These are phyloP conservation scores for Cotesia vestalis DNA, from an alignment of 1,140 invertebrate genomes.

Conservation along the genomic window DNA sequence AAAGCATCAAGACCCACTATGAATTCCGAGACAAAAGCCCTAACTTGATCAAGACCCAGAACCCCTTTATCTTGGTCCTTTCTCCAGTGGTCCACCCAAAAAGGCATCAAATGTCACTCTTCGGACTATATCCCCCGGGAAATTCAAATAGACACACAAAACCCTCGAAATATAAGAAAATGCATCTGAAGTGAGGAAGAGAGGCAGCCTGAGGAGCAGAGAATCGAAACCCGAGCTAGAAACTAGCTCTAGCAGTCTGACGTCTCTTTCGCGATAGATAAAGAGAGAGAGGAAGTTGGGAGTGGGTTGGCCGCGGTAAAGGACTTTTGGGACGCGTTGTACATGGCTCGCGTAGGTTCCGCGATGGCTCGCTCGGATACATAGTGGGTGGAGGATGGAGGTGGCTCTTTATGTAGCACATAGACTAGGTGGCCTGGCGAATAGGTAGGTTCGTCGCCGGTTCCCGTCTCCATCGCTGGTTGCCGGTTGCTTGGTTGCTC, in stretches of 20 bases:
- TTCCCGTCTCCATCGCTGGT: too few species aligned
- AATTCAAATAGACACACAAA: conserved; percentile 25
- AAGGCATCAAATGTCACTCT: background rate
- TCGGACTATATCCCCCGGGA: conserved; percentile 2
- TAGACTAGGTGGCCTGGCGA: conserved; percentile 52
- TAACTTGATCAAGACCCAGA: too few species aligned
- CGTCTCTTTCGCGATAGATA: background rate
- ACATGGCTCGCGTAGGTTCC: conserved; percentile 38
- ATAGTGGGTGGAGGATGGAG: conserved; percentile 31
- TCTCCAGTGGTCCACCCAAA: background rate
- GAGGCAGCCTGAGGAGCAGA: background rate
- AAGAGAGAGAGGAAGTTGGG: conserved; percentile 4
- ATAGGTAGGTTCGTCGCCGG: too few species aligned
- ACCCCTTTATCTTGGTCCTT: too few species aligned
- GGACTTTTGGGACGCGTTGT: conserved; percentile 44
- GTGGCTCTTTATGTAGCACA: conserved; percentile 63
- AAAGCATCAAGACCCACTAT: too few species aligned
- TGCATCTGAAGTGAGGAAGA: background rate
- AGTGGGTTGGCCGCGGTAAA: conserved; percentile 30
- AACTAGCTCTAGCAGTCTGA: too few species aligned
- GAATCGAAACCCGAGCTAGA: conserved; percentile 1
- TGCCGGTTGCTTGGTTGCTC: conserved; percentile 40
- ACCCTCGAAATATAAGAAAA: background rate
- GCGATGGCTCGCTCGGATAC: conserved; percentile 43
- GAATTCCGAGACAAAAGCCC: too few species aligned